These are phyloP conservation scores for Myrmecophaga tridactyla DNA, from an alignment of 2,113 vertebrate species.

Conservation along the genomic window DNA sequence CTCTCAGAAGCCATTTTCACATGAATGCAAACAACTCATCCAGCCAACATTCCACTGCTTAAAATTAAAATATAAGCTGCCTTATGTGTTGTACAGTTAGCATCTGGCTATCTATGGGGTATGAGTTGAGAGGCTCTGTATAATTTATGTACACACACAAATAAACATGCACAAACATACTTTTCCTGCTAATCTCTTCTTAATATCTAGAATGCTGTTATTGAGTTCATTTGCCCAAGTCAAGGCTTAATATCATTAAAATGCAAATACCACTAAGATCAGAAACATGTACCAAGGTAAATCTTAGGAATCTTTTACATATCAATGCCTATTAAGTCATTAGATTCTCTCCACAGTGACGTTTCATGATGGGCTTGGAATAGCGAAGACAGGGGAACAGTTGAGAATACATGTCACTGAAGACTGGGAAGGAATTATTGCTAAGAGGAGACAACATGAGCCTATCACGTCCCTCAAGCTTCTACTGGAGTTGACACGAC, in stretches of 20 bases:
- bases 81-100: background rate
- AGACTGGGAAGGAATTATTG: background rate
- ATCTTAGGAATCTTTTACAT: background rate
- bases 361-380: background rate
- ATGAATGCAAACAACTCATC: background rate
- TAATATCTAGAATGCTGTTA: background rate
- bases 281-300: background rate
- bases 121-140: background rate
- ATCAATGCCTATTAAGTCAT: background rate
- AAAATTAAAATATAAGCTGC: constrained; percentile 36
- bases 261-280: background rate
- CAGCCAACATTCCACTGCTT: constrained; percentile 5
- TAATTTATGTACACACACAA: background rate
- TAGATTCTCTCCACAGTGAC: background rate
- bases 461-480: background rate
- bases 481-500: background rate
- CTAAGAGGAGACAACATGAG: background rate
- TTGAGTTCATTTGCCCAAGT: background rate
- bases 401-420: background rate
- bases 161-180: background rate
- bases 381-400: background rate
- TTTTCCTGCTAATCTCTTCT: background rate
- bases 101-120: background rate
- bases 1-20: background rate
- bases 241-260: background rate